Evolutionary conservation across 2,797 vertebrate genomes (phyloP).

Genomic region (Gallinago nigripennis): DNA sequence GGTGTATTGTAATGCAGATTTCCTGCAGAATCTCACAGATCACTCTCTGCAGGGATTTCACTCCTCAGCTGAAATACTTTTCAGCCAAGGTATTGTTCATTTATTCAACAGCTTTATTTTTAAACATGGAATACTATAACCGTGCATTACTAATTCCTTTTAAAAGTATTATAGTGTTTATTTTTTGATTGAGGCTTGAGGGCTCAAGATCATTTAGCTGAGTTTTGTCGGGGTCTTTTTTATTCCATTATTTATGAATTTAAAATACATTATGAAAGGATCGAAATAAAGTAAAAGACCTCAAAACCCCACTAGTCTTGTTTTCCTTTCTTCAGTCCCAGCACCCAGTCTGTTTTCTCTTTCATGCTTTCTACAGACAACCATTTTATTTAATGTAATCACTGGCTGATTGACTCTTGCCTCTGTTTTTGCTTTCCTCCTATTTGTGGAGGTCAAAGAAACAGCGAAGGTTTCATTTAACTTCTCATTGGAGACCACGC

Average conservation of each 20-base stretch:
- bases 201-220: constrained; percentile 40
- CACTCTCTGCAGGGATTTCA: constrained; percentile 70
- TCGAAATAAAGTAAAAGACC: constrained; percentile 58
- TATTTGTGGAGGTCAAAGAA: constrained; percentile 32
- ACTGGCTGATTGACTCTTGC: constrained; percentile 49
- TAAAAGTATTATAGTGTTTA: constrained; percentile 59
- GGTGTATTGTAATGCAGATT: constrained; percentile 70
- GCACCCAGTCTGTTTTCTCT: constrained; percentile 40
- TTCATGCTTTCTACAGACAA: constrained; percentile 35
- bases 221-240: constrained; percentile 40
- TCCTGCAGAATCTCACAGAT: constrained; percentile 71
- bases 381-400: constrained; percentile 45
- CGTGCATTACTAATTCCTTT: constrained; percentile 60
- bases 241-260: constrained; percentile 52
- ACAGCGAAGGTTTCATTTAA: constrained; percentile 41
- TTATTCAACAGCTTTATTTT: constrained; percentile 69
- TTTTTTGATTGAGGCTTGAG: constrained; percentile 58
- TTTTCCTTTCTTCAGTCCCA: constrained; percentile 37
- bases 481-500: neutral
- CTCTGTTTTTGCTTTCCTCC: constrained; percentile 42
- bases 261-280: constrained; percentile 48
- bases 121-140: constrained; percentile 54
- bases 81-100: constrained; percentile 66
- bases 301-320: constrained; percentile 40
- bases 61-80: constrained; percentile 67